Percentiles rank a stretch among this genome's conserved stretches.
These are phyloP conservation scores for Aselliscus stoliczkanus DNA, from an alignment of 2,797 vertebrate genomes.

Conservation along the genomic window DNA sequence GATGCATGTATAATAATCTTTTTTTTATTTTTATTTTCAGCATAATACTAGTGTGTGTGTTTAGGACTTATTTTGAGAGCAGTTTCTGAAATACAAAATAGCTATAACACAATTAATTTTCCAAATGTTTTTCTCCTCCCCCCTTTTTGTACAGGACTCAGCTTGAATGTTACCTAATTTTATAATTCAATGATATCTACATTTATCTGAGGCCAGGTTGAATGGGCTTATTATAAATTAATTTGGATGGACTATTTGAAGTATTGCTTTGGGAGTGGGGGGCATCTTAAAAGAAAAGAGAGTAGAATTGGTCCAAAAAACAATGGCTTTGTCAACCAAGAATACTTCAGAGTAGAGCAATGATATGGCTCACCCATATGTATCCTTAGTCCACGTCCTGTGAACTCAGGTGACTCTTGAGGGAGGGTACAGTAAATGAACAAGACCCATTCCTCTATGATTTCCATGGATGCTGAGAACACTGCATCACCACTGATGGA, in stretches of 20 bases:
- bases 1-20: background rate
- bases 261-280: background rate
- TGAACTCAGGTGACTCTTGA: background rate
- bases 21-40: background rate
- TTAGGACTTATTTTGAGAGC: background rate
- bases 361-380: background rate
- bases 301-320: background rate
- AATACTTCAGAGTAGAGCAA: background rate
- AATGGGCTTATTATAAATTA: background rate
- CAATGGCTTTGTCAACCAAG: background rate
- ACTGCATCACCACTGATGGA: background rate
- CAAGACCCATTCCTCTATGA: background rate
- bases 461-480: background rate
- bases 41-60: background rate
- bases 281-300: background rate
- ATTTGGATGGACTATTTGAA: background rate
- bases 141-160: background rate
- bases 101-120: background rate
- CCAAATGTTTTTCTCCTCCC: background rate
- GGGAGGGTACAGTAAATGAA: background rate
- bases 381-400: background rate
- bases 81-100: background rate
- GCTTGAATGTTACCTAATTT: background rate
- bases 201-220: background rate
- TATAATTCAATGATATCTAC: background rate